Evolutionary conservation across 2,888 invertebrate genomes (phyloP).

Genomic region (Ecliptopera silaceata): DNA sequence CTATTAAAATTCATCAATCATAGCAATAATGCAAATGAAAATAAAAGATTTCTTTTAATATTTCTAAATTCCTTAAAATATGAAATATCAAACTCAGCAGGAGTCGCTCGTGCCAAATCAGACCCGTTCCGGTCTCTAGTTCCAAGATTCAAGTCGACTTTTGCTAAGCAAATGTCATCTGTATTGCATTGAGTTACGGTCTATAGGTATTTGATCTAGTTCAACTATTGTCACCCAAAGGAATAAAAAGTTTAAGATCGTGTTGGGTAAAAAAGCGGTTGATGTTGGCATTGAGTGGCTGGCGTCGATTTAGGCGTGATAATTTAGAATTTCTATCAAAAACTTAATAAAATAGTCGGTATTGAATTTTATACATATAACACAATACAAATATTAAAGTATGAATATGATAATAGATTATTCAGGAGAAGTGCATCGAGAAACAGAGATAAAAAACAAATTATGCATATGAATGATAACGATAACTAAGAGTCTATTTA

Average conservation of each 20-base stretch:
- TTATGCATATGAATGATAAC: too few species aligned
- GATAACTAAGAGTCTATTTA: too few species aligned
- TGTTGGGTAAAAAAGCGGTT: slow-evolving; percentile 65
- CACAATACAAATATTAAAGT: too few species aligned
- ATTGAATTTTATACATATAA: too few species aligned
- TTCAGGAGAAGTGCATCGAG: too few species aligned
- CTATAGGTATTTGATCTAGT: slow-evolving; percentile 46
- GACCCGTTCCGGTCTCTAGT: slow-evolving; percentile 57
- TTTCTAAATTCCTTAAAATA: slow-evolving; percentile 27
- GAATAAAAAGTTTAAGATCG: slow-evolving; percentile 76
- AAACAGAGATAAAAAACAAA: too few species aligned
- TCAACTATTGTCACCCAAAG: slow-evolving; percentile 74
- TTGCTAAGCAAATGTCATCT: slow-evolving; percentile 46
- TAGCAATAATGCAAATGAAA: too few species aligned
- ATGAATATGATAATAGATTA: too few species aligned
- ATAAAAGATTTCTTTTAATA: background rate
- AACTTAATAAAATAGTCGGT: too few species aligned
- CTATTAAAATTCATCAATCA: too few species aligned
- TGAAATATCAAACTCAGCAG: slow-evolving; percentile 53
- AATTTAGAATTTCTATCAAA: slow-evolving; percentile 55
- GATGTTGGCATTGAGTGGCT: slow-evolving; percentile 76
- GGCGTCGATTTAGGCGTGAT: slow-evolving; percentile 66
- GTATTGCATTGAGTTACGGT: slow-evolving; percentile 45
- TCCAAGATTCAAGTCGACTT: slow-evolving; percentile 68
- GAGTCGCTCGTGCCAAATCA: slow-evolving; percentile 63